Evolutionary conservation across 37 sponge, comb jelly and placozoan species (phyloP).

Genomic region (Ianthella basta): DNA sequence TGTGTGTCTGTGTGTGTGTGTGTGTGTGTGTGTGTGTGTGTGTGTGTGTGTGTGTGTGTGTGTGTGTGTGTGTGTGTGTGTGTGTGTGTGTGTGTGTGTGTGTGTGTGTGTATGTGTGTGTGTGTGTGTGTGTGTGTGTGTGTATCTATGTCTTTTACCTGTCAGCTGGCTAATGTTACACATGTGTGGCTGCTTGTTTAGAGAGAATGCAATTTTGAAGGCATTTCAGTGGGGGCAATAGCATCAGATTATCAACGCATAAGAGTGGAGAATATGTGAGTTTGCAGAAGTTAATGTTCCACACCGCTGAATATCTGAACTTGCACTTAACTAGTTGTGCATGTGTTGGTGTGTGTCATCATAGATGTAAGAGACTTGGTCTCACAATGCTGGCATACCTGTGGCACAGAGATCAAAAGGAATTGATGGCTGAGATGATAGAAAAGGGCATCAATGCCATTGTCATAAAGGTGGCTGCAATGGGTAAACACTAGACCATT

Average conservation of each 20-base stretch:
- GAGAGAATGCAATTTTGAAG: conserved; percentile 66
- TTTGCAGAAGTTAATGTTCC: too few species aligned
- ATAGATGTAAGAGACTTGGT: conserved; percentile 88
- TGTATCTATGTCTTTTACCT: neutral
- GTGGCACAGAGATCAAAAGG: conserved; percentile 89
- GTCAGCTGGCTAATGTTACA: neutral
- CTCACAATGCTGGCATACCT: conserved; percentile 88
- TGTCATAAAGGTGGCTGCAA: conserved; percentile 89
- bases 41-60: neutral
- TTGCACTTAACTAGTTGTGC: neutral
- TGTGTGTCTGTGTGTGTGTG: conserved; percentile 15
- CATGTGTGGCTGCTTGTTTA: neutral
- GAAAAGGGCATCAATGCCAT: conserved; percentile 70
- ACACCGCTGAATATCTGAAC: neutral
- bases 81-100: conserved; percentile 87
- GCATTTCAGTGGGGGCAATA: conserved; percentile 93
- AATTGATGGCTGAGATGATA: conserved; percentile 91
- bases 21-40: conserved; percentile 29
- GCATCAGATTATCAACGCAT: conserved; percentile 94
- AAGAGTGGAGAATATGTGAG: conserved; percentile 95
- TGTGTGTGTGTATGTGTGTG: conserved; percentile 88
- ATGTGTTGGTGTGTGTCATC: neutral
- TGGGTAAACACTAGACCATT: too few species aligned
- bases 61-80: conserved; percentile 1
- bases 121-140: conserved; percentile 15